These are phyloP conservation scores for Macrotus californicus DNA, from an alignment of 2,113 vertebrate species.

Conservation along the genomic window DNA sequence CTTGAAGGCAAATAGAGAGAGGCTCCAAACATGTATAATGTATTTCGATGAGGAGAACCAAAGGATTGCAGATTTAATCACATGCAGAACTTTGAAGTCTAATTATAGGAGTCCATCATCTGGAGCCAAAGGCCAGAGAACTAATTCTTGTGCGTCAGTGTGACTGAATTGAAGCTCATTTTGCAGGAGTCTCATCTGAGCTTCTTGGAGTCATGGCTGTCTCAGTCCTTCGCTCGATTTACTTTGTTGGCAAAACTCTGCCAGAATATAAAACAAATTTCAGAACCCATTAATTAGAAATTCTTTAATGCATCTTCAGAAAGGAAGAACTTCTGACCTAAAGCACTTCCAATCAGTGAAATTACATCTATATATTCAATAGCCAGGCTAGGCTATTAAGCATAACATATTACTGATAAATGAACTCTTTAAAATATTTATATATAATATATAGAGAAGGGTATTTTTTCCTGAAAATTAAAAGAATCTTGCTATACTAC, in stretches of 20 bases:
- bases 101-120: conserved; percentile 49
- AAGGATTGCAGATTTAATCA: conserved; percentile 51
- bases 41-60: conserved; percentile 48
- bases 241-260: conserved; percentile 47
- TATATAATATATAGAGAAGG: neutral
- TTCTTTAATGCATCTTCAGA: conserved; percentile 7
- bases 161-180: conserved; percentile 32
- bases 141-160: conserved; percentile 21
- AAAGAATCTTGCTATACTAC: neutral
- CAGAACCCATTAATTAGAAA: neutral
- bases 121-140: conserved; percentile 59
- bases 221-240: neutral
- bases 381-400: neutral
- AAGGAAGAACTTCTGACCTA: conserved; percentile 4
- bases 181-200: neutral
- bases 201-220: neutral
- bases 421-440: neutral
- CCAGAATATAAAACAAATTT: conserved; percentile 17
- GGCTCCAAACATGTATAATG: neutral
- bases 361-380: neutral
- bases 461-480: neutral
- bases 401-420: neutral
- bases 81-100: conserved; percentile 47
- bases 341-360: neutral
- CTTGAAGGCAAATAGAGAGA: conserved; percentile 22